phyloP scores from a whole-genome alignment of 2,113 vertebrate genomes.

The Eretmodus cyanostictus region DNA sequence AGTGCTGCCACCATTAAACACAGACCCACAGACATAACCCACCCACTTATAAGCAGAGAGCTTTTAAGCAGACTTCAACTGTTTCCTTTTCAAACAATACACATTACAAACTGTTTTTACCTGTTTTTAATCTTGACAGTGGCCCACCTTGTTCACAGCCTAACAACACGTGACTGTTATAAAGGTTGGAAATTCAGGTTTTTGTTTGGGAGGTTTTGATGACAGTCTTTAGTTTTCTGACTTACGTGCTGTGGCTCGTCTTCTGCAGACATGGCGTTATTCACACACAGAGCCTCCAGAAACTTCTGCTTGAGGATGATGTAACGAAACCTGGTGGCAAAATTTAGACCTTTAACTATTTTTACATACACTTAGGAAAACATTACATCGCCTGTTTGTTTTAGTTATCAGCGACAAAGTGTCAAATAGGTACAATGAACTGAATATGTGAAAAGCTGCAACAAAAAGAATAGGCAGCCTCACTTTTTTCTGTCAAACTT shows the following conservation, averaged over 20 bases:
- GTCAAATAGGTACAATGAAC: neutral
- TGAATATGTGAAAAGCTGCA: neutral
- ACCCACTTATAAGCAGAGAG: neutral
- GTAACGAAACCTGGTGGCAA: constrained; percentile 84
- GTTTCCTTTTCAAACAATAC: neutral
- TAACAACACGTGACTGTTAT: neutral
- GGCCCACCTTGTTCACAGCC: neutral
- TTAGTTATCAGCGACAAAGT: neutral
- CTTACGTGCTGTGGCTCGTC: constrained; percentile 96
- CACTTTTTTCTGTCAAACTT: constrained; percentile 98
- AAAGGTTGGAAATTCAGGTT: neutral
- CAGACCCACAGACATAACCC: neutral
- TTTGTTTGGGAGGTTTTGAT: neutral
- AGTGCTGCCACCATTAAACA: neutral
- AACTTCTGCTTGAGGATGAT: constrained; percentile 97
- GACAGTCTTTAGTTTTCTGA: neutral
- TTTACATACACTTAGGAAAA: neutral
- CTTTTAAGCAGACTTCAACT: neutral
- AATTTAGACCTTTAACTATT: neutral
- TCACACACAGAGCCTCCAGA: constrained; percentile 95
- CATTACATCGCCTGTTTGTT: neutral
- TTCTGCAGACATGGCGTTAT: constrained; percentile 93
- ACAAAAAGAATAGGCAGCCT: neutral
- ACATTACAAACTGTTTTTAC: neutral
- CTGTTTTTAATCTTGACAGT: neutral